Percentiles rank a stretch among this genome's conserved stretches.
Evolutionary conservation across 2,888 invertebrate genomes (phyloP).

Genomic region (Trichopria drosophilae): DNA sequence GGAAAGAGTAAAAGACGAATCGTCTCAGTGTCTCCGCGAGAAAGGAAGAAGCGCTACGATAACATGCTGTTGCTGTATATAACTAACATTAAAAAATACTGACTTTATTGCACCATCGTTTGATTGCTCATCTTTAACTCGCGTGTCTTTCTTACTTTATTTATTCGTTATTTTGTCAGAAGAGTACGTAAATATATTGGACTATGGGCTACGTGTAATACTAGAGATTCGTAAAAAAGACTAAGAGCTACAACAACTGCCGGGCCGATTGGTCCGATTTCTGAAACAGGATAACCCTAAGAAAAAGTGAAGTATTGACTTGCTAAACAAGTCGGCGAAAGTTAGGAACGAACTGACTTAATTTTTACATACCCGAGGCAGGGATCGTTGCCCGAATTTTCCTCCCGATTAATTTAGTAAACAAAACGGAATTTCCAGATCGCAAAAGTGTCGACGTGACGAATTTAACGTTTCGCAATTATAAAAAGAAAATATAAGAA

Average conservation of each 20-base stretch:
- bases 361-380: no score
- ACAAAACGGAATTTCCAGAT: no score
- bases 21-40: no score
- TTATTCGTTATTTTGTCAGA: slow-evolving; percentile 13
- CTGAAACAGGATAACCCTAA: neutral
- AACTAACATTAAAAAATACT: slow-evolving; percentile 36
- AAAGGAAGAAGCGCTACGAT: no score
- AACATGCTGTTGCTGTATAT: slow-evolving; percentile 3
- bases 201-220: slow-evolving; percentile 21
- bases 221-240: slow-evolving; percentile 40
- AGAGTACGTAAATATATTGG: slow-evolving; percentile 20
- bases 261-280: slow-evolving; percentile 23
- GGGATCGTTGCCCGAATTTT: no score
- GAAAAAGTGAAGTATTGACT: neutral
- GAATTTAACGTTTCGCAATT: no score
- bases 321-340: slow-evolving; percentile 15
- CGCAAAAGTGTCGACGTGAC: no score
- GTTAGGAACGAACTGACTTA: no score
- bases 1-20: no score
- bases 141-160: slow-evolving; percentile 7
- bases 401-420: no score
- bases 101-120: slow-evolving; percentile 38
- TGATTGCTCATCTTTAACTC: slow-evolving; percentile 33
- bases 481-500: no score
- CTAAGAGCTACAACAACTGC: slow-evolving; percentile 40